phyloP scores from a whole-genome alignment of 2,113 vertebrate genomes.

The Ailurus styani region DNA sequence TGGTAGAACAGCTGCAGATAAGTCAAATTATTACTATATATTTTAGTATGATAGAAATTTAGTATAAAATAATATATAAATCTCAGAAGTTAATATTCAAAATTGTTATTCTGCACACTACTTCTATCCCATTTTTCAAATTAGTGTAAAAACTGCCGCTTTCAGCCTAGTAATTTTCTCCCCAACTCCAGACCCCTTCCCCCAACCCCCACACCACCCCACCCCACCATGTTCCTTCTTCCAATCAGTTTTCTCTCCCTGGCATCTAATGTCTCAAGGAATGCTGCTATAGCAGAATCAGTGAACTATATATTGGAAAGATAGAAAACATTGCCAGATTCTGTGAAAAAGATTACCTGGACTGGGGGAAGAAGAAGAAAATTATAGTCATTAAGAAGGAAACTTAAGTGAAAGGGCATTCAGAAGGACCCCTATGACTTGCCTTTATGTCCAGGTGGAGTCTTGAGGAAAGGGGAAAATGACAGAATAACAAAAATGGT shows the following conservation, averaged over 20 bases:
- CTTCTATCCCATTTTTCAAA: not conserved
- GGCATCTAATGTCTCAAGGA: not conserved
- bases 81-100: not conserved
- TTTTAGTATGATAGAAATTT: not conserved
- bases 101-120: not conserved
- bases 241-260: not conserved
- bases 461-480: not conserved
- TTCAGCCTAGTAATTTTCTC: not conserved
- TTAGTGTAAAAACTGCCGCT: not conserved
- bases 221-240: not conserved
- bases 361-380: not conserved
- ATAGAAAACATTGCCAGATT: not conserved
- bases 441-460: not conserved
- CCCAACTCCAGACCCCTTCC: rapidly evolving
- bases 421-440: not conserved
- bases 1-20: not conserved
- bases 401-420: not conserved
- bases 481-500: not conserved
- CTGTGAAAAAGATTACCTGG: not conserved
- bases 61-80: not conserved
- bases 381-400: not conserved
- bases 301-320: not conserved
- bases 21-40: not conserved
- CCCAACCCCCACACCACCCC: not conserved
- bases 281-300: not conserved